These are phyloP conservation scores for Metallyticus violacea DNA, from an alignment of 2,888 invertebrate species.

Conservation along the genomic window DNA sequence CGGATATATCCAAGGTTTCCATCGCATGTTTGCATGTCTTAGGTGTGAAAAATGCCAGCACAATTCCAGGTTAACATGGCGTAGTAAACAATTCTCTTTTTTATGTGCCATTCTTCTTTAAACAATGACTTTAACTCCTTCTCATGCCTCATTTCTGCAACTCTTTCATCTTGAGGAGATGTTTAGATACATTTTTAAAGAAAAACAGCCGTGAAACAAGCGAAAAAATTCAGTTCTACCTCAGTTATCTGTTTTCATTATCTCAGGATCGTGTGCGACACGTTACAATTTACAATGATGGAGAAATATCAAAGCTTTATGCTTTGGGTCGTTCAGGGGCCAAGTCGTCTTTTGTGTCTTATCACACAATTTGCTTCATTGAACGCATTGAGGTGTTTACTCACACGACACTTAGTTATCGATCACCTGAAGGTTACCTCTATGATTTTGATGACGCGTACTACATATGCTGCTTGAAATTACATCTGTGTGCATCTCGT, in stretches of 20 bases:
- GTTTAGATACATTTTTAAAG: neutral
- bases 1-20: neutral
- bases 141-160: neutral
- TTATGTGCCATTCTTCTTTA: neutral
- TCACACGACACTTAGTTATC: too few species aligned
- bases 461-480: too few species aligned
- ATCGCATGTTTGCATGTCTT: neutral
- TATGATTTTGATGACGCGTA: too few species aligned
- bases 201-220: too few species aligned
- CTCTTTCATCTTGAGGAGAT: neutral
- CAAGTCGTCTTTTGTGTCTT: too few species aligned
- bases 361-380: too few species aligned
- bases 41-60: neutral
- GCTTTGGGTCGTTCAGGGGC: too few species aligned
- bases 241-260: neutral
- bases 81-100: neutral
- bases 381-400: too few species aligned
- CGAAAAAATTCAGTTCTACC: too few species aligned
- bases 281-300: neutral
- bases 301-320: neutral
- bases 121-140: neutral
- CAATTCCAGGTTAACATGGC: neutral
- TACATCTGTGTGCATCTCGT: too few species aligned
- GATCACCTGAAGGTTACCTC: too few species aligned
- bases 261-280: neutral